Percentiles rank a stretch among this genome's conserved stretches.
Conservation (phyloP, 2,797 vertebrate species). For the Melanotaenia nigrans region DNA sequence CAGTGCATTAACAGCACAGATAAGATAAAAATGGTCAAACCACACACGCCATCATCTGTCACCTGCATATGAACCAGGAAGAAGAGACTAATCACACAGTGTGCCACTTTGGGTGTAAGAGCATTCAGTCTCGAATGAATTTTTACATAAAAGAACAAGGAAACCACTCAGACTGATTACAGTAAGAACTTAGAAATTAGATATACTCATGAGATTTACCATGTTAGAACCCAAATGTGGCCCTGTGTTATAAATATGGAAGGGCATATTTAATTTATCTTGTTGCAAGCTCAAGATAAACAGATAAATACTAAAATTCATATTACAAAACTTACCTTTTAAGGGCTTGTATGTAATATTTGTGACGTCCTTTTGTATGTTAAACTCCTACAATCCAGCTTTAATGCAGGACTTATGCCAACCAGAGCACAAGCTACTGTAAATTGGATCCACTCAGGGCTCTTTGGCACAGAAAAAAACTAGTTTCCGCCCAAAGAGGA, state of each 20-base stretch:
- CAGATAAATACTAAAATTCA: neutral
- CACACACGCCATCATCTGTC: slow-evolving; percentile 30
- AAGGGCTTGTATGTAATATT: neutral
- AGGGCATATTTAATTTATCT: neutral
- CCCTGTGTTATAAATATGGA: neutral
- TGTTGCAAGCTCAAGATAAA: neutral
- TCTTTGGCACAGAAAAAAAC: neutral
- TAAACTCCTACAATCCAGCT: neutral
- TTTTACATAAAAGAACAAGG: neutral
- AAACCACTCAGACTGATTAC: neutral
- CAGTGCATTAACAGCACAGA: slow-evolving; percentile 25
- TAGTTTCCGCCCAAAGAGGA: neutral
- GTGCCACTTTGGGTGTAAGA: neutral
- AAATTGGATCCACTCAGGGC: neutral
- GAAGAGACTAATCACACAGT: slow-evolving; percentile 5
- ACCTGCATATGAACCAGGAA: slow-evolving; percentile 54
- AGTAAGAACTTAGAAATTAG: neutral
- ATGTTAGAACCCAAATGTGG: neutral
- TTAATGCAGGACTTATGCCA: neutral
- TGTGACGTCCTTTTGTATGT: slow-evolving; percentile 1
- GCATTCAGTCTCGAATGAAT: neutral
- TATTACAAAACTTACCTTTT: neutral
- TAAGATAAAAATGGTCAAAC: slow-evolving; percentile 51
- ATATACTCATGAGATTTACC: neutral
- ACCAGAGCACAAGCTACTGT: neutral